These are phyloP conservation scores for Clangula hyemalis DNA, from an alignment of 2,797 vertebrate species.

Conservation along the genomic window DNA sequence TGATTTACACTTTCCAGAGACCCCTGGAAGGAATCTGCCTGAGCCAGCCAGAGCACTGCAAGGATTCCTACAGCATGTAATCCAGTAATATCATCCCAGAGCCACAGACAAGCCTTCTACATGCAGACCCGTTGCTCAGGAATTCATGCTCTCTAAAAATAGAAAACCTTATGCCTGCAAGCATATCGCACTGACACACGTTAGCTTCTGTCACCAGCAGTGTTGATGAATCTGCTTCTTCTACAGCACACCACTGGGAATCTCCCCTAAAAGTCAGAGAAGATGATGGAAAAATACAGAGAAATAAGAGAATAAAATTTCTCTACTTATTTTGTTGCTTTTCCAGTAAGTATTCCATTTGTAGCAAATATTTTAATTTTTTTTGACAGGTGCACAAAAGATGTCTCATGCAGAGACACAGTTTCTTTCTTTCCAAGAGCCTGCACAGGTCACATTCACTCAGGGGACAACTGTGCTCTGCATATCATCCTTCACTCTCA, in stretches of 20 bases:
- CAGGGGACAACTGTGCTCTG: background rate
- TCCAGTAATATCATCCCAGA: background rate
- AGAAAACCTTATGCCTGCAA: background rate
- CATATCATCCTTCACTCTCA: background rate
- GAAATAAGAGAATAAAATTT: background rate
- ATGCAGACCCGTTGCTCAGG: background rate
- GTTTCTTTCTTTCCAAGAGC: background rate
- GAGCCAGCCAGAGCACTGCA: background rate
- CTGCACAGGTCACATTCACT: background rate
- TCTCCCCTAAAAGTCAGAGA: background rate
- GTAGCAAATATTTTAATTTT: background rate
- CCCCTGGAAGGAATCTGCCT: background rate
- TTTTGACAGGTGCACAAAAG: background rate
- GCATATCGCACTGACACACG: background rate
- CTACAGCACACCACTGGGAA: background rate
- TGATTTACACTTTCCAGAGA: background rate
- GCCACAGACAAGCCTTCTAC: background rate
- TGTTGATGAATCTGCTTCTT: background rate
- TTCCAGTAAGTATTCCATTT: background rate
- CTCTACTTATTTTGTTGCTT: background rate
- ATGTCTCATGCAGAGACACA: fast-evolving
- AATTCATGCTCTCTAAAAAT: background rate
- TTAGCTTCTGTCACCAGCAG: background rate
- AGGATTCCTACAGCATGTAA: background rate
- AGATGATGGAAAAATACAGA: background rate